A percentile compares a stretch with the other conserved stretches of the same genome.
Conservation (phyloP, 2,113 vertebrate genomes). For the Dasyprocta punctata region DNA sequence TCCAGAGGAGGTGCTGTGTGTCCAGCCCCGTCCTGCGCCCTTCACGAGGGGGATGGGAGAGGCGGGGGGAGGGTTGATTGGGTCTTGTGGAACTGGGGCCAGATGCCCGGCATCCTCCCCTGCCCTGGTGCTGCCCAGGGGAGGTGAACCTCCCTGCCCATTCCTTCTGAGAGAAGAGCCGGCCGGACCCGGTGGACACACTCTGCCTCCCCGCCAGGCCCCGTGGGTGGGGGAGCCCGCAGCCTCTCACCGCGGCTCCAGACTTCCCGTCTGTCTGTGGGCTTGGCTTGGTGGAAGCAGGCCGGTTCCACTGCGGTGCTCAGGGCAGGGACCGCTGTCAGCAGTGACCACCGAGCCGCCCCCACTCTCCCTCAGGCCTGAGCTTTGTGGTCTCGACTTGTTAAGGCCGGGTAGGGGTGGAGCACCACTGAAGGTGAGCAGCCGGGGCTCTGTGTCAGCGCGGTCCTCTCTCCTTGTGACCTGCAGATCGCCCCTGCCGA, state of each 20-base stretch:
- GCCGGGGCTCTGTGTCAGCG: not conserved
- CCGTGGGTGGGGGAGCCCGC: too few relatives aligned
- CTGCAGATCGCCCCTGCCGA: conserved; percentile 94
- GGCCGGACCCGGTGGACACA: too few relatives aligned
- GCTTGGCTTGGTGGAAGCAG: not conserved
- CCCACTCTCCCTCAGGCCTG: not conserved
- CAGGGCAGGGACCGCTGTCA: not conserved
- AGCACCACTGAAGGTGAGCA: not conserved
- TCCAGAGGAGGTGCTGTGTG: not conserved
- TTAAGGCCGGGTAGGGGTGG: not conserved
- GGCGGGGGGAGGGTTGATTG: too few relatives aligned
- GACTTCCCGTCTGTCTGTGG: not conserved
- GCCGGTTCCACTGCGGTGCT: not conserved
- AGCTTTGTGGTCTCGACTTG: not conserved
- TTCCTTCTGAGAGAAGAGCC: not conserved
- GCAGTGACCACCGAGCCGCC: not conserved
- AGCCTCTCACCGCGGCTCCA: not conserved
- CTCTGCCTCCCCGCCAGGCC: too few relatives aligned
- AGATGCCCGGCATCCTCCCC: not conserved
- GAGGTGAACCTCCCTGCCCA: not conserved
- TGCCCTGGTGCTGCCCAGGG: not conserved
- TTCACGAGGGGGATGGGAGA: not conserved
- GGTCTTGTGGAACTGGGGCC: not conserved
- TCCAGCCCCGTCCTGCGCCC: not conserved
- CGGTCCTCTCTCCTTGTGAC: not conserved